Evolutionary conservation across 2,888 invertebrate species (phyloP), one percentile per base, ranked within the genome.

Genomic region (Galerucella nymphaeae): DNA sequence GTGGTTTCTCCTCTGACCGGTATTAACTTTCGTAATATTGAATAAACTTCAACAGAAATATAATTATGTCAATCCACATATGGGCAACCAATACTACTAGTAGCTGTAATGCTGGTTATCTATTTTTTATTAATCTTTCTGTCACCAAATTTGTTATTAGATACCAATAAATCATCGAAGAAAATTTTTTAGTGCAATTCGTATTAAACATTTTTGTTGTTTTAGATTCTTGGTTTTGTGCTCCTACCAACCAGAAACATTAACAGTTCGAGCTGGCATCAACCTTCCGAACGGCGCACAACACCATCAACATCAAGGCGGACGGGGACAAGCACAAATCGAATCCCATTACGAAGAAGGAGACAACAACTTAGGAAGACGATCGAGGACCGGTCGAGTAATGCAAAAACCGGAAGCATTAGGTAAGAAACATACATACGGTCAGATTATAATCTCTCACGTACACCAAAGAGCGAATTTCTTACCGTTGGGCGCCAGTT

Each of bases 231-330:
- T 95, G 67, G 94, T 95, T 1, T 89, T 94, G 14, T 95, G 95
- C 83, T 93, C 93, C 45, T 94, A 93, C 83, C 93, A 94, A 82
- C 94, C 94, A 1, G 94, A 94, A 83, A 93, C 94, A 41, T 89
- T 94, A 81, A 94, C 94, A 0, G 94, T 95, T 10, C 89, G 94
- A 78, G 94, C 95, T 41, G 94, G 94, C 82, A 91, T 93, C 80
- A 92, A 91, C 76, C 86, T 93, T 73, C 93, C 93, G 0, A 90
- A 91, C 75, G 53, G 58, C 11, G 89, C 66, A n/a, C 89, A 88
- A 13, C 30, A 30, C 30, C 45, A 45, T 57, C 90, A 90, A 20
- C 77, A 77, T 70, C 76, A 79, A 67, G 78, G 88, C 85, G 73
- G 89, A 86, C 79, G 85, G 86, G 76, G 88, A 84, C 81, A 88